Evolutionary conservation across 2,113 vertebrate genomes (phyloP).

Genomic region (Rhegmatorhina hoffmannsi): DNA sequence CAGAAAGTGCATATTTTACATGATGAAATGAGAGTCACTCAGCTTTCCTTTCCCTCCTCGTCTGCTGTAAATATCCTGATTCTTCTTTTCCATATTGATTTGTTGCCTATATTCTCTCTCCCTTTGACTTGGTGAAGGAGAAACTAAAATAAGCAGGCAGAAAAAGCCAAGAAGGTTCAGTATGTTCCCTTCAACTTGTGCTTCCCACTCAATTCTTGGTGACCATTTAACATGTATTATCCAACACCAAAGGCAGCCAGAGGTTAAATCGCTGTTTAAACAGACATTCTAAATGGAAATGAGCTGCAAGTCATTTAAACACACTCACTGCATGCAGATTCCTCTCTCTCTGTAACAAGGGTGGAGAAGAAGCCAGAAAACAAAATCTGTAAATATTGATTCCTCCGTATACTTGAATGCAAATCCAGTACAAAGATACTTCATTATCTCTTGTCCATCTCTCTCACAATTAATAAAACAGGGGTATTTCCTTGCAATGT

Average conservation of each 20-base stretch:
- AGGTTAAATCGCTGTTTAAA: constrained; percentile 75
- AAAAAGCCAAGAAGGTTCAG: neutral
- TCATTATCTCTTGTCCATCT: neutral
- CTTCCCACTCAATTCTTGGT: constrained; percentile 56
- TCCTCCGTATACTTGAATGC: constrained; percentile 39
- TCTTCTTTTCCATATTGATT: constrained; percentile 37
- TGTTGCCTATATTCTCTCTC: neutral
- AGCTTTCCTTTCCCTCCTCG: neutral
- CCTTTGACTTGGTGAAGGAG: neutral
- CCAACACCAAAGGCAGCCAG: constrained; percentile 33
- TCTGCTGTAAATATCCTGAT: neutral
- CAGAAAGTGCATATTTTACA: neutral
- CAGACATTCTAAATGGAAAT: constrained; percentile 78
- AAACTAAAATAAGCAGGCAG: neutral
- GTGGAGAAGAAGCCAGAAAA: constrained; percentile 39
- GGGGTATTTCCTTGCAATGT: neutral
- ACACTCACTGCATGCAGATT: constrained; percentile 41
- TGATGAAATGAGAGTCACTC: neutral
- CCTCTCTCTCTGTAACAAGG: constrained; percentile 11
- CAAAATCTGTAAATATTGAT: constrained; percentile 47
- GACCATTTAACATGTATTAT: constrained; percentile 59
- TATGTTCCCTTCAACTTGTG: constrained; percentile 5
- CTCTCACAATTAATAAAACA: neutral
- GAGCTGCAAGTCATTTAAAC: constrained; percentile 57
- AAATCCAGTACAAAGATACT: neutral